phyloP scores from a whole-genome alignment of 2,888 invertebrate species.

The Clanis bilineata region DNA sequence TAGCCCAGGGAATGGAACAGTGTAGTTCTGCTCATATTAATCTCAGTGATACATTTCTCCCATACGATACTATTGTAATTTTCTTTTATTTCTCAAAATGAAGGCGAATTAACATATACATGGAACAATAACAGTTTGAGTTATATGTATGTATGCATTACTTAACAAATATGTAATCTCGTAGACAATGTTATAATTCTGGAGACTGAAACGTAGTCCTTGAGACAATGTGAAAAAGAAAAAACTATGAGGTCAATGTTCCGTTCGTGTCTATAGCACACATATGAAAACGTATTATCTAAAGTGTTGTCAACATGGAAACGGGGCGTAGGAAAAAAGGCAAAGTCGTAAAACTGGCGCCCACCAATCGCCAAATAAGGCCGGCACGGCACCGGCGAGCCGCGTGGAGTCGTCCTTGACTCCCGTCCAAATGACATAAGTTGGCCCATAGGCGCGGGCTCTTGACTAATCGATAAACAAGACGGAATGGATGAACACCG shows the following conservation, averaged over 20 bases:
- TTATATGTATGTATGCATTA: conserved; percentile 29
- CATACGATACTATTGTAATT: neutral
- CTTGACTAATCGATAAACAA: conserved; percentile 78
- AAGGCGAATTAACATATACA: neutral
- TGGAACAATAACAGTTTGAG: conserved; percentile 17
- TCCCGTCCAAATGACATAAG: conserved; percentile 81
- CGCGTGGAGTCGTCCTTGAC: conserved; percentile 75
- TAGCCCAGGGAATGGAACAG: neutral
- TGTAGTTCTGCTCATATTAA: neutral
- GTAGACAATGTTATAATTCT: conserved; percentile 40
- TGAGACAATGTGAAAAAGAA: conserved; percentile 49
- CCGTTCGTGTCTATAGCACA: conserved; percentile 52
- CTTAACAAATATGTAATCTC: conserved; percentile 39
- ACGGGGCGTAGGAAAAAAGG: conserved; percentile 75
- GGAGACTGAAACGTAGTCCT: conserved; percentile 38
- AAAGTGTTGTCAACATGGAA: conserved; percentile 68
- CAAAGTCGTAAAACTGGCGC: conserved; percentile 81
- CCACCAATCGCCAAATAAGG: conserved; percentile 81
- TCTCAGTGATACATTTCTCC: neutral
- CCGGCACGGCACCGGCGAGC: conserved; percentile 71
- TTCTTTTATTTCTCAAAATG: neutral
- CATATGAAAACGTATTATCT: conserved; percentile 59
- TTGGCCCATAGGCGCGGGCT: conserved; percentile 80
- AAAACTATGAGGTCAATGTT: conserved; percentile 57
- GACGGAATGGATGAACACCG: conserved; percentile 67